phyloP scores from a whole-genome alignment of 2,113 vertebrate genomes.

The Melozone crissalis region DNA sequence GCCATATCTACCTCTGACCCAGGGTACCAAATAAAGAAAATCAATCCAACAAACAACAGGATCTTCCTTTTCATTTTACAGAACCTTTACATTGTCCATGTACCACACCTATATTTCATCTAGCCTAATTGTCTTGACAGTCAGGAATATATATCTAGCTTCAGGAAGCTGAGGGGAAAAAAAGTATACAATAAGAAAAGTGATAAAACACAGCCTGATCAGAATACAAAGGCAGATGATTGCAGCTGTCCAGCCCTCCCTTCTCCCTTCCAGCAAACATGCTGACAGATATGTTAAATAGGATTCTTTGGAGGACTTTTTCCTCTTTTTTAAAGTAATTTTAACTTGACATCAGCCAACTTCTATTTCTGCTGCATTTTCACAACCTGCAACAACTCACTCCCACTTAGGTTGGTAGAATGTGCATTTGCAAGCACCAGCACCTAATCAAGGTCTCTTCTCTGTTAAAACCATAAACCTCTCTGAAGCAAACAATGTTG shows the following conservation, averaged over 20 bases:
- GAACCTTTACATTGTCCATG: not conserved
- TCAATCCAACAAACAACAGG: not conserved
- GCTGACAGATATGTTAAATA: not conserved
- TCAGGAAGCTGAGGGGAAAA: not conserved
- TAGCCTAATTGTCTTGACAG: not conserved
- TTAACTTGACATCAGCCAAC: not conserved
- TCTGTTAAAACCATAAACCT: not conserved
- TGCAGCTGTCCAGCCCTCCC: not conserved
- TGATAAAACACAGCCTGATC: not conserved
- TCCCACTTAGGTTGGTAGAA: not conserved
- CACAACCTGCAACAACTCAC: not conserved
- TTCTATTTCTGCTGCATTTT: not conserved
- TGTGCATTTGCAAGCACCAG: not conserved
- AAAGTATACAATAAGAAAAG: not conserved
- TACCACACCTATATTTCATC: not conserved
- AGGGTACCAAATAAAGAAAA: not conserved
- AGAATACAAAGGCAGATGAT: not conserved
- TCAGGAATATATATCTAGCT: not conserved
- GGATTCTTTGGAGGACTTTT: not conserved
- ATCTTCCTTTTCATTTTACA: not conserved
- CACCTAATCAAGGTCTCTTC: not conserved
- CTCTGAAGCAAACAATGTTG: not conserved
- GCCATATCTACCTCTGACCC: not conserved
- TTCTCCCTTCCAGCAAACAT: not conserved
- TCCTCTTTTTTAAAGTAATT: not conserved